Evolutionary conservation across 2,797 vertebrate genomes (phyloP), one percentile per base, ranked within the genome.

Genomic region (Karalla daura): DNA sequence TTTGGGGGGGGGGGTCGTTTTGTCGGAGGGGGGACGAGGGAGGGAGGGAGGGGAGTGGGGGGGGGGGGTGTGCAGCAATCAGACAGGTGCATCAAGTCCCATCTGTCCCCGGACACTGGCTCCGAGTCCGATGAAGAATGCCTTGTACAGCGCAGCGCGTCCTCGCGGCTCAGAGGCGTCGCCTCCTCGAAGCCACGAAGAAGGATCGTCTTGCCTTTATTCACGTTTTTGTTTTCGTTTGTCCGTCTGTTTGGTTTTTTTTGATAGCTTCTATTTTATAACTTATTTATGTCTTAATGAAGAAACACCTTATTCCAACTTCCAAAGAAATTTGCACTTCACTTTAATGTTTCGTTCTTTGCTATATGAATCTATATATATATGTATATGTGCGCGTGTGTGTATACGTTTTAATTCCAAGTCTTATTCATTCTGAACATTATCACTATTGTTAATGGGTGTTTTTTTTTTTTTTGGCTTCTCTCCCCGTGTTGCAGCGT

Each of bases 291-390:
- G 90, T 94, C 86, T 93, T 92, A 92, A 95, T 88, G 78, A 86
- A 87, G 69, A 72, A 47, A 90, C 81, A 95, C 95, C 95, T 95
- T 94, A 94, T 95, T 96, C 92, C 92, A 93, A 95, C 91, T 92
- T 98, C 97, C 97, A 98, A 98, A 98, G 96, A 98, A 95, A 95
- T 95, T 98, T 97, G 97, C 97, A 98, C 97, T 97, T 93, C 92
- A 95, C 75, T 88, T 91, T 78, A 88, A 91, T 83, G 87, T 93
- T 93, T 94, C 68, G 40, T 87, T 87, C 56, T 72, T 65, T 80
- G 80, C 90, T 52, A 47, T 76, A 59, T 54, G 68, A 59, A 28
- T 53, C 40, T 51, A 47, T 75, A 59, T 53, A 70, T 65, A 28
- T 53, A 46, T 64, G n/a, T n/a, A n/a, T n/a, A n/a, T n/a, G n/a